Percentiles rank a stretch among this genome's conserved stretches.
Conservation (phyloP, 2,113 vertebrate species). For the Sardina pilchardus region DNA sequence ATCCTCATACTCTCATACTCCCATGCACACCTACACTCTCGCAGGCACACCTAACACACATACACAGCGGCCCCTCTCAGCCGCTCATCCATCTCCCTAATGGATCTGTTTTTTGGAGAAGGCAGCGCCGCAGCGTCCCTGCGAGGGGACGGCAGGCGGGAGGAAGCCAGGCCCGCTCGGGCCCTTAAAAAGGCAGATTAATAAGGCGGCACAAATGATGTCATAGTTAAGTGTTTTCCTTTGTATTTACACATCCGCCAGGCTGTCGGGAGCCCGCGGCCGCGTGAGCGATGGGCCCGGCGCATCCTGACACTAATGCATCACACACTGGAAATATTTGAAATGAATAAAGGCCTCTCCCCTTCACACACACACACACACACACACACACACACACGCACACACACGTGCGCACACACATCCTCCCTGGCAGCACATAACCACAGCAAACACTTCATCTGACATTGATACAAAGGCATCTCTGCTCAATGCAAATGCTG, state of each 20-base stretch:
- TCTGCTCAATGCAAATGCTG: slow-evolving; percentile 68
- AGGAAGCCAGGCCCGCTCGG: slow-evolving; percentile 56
- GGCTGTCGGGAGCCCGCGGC: slow-evolving; percentile 55
- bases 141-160: slow-evolving; percentile 44
- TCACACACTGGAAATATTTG: slow-evolving; percentile 65
- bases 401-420: background rate
- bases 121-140: background rate
- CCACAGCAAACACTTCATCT: slow-evolving; percentile 63
- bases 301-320: slow-evolving; percentile 70
- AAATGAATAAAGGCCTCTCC: slow-evolving; percentile 64
- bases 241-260: slow-evolving; percentile 73
- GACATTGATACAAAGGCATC: slow-evolving; percentile 70
- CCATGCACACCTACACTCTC: background rate
- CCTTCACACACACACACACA: background rate
- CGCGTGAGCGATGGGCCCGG: slow-evolving; percentile 65
- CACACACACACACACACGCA: background rate
- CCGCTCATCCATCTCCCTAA: slow-evolving; percentile 67
- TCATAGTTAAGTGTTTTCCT: slow-evolving; percentile 80
- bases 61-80: background rate
- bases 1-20: slow-evolving; percentile 22
- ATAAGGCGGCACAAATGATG: slow-evolving; percentile 72
- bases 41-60: background rate
- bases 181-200: slow-evolving; percentile 73
- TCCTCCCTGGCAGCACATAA: slow-evolving; percentile 33
- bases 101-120: slow-evolving; percentile 56